Evolutionary conservation across 2,888 invertebrate species (phyloP), one percentile per base, ranked within the genome.

Genomic region (Agrochola circellaris): DNA sequence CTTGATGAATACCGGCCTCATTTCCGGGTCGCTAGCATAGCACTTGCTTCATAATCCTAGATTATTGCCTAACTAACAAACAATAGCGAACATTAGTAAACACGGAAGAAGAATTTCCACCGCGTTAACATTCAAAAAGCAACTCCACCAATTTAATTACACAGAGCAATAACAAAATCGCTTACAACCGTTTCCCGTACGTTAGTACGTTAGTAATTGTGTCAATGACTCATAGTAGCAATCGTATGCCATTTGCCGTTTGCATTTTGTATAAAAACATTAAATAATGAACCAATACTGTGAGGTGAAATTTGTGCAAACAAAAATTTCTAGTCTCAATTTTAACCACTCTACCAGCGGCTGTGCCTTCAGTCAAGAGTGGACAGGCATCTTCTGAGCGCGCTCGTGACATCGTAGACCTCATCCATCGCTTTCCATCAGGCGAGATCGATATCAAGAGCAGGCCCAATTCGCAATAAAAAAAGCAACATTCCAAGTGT

Each of bases 161-260:
- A 77, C 74, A 64, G 64, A 60, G 67, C 69, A 61, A 75, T 72
- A 78, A 83, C 64, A 71, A 78, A 81, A 78, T 70, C 62, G 75
- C 62, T 64, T 77, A 73, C 62, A 67, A 65, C 62, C 34, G 73
- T 84, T 87, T 87, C 61, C 77, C 84, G 87, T 78, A 74, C 81
- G 73, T 77, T 75, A 62, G 76, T 72, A 51, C 74, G 51, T 64
- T 62, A 65, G 58, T 70, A 85, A 77, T 70, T 78, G 76, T 84
- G 87, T 66, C 85, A 84, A 54, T 85, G 81, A 81, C 73, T 78
- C 75, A 70, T 76, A 73, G 20, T 58, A 8, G 67, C 72, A 71
- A 87, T 84, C 60, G 45, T 81, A 61, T 66, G 61, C n/a, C n/a
- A n/a, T n/a, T n/a, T n/a, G n/a, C n/a, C n/a, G n/a, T n/a, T n/a